Evolutionary conservation across 2,888 invertebrate species (phyloP).

Genomic region (Drosophila affinis): DNA sequence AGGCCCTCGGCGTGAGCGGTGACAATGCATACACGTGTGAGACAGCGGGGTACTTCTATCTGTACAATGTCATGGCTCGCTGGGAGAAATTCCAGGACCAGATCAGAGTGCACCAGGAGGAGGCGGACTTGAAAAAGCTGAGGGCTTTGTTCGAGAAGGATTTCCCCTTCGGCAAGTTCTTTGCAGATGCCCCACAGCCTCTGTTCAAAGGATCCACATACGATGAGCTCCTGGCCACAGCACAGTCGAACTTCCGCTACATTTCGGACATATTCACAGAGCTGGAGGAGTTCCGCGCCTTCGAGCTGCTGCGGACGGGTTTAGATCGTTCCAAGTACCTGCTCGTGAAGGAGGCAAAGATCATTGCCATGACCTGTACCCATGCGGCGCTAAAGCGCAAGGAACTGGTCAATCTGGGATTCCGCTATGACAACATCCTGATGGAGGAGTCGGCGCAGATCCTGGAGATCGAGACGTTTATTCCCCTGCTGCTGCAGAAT

Average conservation of each 20-base stretch:
- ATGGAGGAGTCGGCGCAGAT: conserved; percentile 99
- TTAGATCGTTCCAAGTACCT: conserved; percentile 98
- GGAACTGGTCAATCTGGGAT: conserved; percentile 97
- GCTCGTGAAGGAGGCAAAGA: conserved; percentile 98
- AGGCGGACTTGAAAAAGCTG: conserved; percentile 56
- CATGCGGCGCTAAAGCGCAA: conserved; percentile 98
- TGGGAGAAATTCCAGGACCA: conserved; percentile 93
- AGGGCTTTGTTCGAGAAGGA: conserved; percentile 87
- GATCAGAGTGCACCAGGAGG: conserved; percentile 53
- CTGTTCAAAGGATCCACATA: conserved; percentile 90
- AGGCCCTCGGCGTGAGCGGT: conserved; percentile 92
- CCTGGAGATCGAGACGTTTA: conserved; percentile 99
- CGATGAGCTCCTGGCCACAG: conserved; percentile 93
- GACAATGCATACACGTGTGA: conserved; percentile 99
- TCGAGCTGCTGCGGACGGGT: conserved; percentile 97
- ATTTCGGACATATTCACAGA: conserved; percentile 98
- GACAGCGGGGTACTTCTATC: conserved; percentile 98
- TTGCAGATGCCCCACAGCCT: conserved; percentile 96
- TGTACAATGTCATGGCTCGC: conserved; percentile 93
- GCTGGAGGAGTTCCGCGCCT: conserved; percentile 98
- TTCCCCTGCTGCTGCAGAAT: conserved; percentile 98
- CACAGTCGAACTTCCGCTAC: conserved; percentile 96
- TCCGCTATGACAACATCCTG: conserved; percentile 98
- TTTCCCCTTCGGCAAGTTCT: conserved; percentile 98
- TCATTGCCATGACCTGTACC: conserved; percentile 99